Percentiles rank a stretch among this genome's conserved stretches.
Conservation (phyloP, 1,140 invertebrate genomes). For the Chrysomallon squamiferum region DNA sequence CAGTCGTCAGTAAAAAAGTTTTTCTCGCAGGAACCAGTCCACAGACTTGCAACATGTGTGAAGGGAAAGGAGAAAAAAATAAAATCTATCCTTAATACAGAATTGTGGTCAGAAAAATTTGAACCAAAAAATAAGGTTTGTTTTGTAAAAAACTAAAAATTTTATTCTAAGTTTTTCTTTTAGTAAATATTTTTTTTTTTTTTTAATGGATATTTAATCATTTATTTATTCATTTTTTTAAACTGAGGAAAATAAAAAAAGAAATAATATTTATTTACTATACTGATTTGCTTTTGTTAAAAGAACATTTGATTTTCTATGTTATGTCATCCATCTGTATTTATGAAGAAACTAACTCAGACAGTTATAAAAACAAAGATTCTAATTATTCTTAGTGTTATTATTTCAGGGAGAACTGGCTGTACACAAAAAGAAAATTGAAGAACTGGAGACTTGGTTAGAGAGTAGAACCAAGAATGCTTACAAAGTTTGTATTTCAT, state of each 20-base stretch:
- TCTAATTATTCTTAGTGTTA: too few species aligned
- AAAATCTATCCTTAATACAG: conserved; percentile 19
- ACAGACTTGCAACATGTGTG: conserved; percentile 1
- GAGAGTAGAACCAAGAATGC: conserved; percentile 25
- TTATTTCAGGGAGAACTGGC: conserved; percentile 55
- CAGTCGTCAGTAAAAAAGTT: not conserved
- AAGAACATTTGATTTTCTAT: too few species aligned
- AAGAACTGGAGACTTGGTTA: conserved; percentile 54
- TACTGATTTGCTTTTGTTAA: not conserved
- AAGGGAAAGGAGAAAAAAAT: conserved; percentile 13
- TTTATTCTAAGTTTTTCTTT: not conserved
- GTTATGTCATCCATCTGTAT: too few species aligned
- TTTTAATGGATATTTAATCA: not conserved
- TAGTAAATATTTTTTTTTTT: not conserved
- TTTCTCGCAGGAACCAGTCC: not conserved
- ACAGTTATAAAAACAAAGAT: too few species aligned
- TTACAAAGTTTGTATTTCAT: conserved; percentile 14
- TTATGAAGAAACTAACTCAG: too few species aligned
- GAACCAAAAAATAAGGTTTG: conserved; percentile 39
- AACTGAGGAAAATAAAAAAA: not conserved
- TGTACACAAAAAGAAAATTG: conserved; percentile 61
- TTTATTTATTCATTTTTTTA: not conserved
- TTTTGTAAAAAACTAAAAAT: not conserved
- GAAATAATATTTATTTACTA: not conserved
- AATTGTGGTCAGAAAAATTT: conserved; percentile 50